These are phyloP conservation scores for Chrysina gloriosa DNA, from an alignment of 2,888 invertebrate genomes.

Conservation along the genomic window DNA sequence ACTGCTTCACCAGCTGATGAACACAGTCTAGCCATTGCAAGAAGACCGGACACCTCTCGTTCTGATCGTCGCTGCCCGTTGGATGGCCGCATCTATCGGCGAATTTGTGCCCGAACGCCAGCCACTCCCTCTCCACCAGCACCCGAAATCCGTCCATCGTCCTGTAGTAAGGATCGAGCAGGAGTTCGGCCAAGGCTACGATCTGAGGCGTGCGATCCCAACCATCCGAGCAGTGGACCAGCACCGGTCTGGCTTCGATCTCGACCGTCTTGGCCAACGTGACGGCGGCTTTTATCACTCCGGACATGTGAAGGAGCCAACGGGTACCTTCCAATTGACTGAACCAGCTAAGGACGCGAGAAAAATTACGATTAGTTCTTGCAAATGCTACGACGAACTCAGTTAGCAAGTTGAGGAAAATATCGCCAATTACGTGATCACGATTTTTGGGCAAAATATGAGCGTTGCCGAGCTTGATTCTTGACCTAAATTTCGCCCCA, in stretches of 20 bases:
- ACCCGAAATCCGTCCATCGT: slow-evolving; percentile 95
- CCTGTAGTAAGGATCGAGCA: slow-evolving; percentile 94
- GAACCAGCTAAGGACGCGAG: slow-evolving; percentile 80
- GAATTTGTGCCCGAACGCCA: slow-evolving; percentile 98
- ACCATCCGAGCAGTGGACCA: slow-evolving; percentile 98
- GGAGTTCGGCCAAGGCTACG: slow-evolving; percentile 89
- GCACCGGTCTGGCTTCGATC: slow-evolving; percentile 85
- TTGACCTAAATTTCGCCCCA: too few relatives aligned
- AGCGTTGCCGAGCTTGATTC: too few relatives aligned
- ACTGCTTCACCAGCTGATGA: slow-evolving; percentile 89
- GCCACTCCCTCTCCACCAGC: slow-evolving; percentile 95
- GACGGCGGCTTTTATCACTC: slow-evolving; percentile 83
- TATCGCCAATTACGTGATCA: too few relatives aligned
- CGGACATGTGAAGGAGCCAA: slow-evolving; percentile 92
- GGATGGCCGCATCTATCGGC: slow-evolving; percentile 92
- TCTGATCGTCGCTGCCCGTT: slow-evolving; percentile 85
- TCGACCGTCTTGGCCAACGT: slow-evolving; percentile 85
- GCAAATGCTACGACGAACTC: too few relatives aligned
- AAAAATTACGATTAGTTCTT: background rate
- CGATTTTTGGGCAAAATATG: too few relatives aligned
- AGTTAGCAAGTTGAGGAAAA: too few relatives aligned
- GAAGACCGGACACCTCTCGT: slow-evolving; percentile 97
- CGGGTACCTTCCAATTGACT: slow-evolving; percentile 88
- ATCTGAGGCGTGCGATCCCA: slow-evolving; percentile 99
- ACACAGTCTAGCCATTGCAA: slow-evolving; percentile 98